Conservation (phyloP, 2,797 vertebrate genomes). For the Centropyge bicolor region DNA sequence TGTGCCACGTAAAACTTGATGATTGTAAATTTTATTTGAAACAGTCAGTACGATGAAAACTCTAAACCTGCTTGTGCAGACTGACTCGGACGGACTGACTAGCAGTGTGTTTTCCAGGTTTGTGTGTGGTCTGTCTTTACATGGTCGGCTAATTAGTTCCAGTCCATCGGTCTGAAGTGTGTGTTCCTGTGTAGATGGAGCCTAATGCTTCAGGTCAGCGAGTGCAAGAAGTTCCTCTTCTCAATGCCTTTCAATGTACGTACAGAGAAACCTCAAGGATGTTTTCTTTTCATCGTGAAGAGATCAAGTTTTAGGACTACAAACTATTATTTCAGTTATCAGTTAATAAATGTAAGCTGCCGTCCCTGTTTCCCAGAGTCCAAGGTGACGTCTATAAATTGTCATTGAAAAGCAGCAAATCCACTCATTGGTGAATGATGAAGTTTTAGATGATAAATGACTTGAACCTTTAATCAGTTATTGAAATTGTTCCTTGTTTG, state of each 20-base stretch:
- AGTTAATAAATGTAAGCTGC: no score
- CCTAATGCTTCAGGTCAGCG: conserved; percentile 1
- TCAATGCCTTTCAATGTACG: not conserved
- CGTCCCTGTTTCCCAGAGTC: no score
- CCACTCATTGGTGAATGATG: no score
- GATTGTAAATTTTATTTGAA: not conserved
- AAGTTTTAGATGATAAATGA: not conserved
- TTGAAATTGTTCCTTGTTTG: not conserved
- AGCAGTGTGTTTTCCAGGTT: not conserved
- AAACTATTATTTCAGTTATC: not conserved
- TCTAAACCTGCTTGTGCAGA: not conserved
- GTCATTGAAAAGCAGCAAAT: no score
- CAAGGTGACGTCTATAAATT: not conserved
- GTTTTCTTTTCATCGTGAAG: not conserved
- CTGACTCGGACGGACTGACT: not conserved
- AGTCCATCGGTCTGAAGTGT: conserved; percentile 25
- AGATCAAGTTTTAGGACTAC: not conserved
- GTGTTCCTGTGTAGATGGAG: not conserved
- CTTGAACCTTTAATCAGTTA: not conserved
- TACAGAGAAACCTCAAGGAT: not conserved
- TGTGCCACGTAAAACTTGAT: no score
- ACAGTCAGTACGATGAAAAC: not conserved
- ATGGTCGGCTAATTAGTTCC: conserved; percentile 32
- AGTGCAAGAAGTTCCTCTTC: not conserved
- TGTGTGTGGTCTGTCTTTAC: conserved; percentile 27